phyloP scores from a whole-genome alignment of 2,888 invertebrate species.

The Hecatera dysodea region DNA sequence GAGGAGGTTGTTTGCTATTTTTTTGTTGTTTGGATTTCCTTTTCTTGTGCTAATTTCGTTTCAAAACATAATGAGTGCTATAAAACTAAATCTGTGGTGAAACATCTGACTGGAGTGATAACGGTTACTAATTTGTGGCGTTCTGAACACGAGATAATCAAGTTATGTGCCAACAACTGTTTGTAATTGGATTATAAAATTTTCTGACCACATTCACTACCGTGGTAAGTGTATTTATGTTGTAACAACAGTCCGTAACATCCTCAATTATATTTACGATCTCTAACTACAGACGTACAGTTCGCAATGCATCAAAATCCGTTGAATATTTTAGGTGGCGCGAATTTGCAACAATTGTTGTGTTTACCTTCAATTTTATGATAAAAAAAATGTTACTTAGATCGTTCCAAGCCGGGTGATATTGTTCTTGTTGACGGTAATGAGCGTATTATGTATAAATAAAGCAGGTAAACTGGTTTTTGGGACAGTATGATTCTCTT shows the following conservation, averaged over 20 bases:
- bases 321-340: conserved; percentile 8
- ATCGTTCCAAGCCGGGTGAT: conserved; percentile 51
- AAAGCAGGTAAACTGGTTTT: conserved; percentile 48
- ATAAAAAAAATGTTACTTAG: conserved; percentile 10
- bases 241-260: conserved; percentile 54
- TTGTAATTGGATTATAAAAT: conserved; percentile 67
- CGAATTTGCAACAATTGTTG: conserved; percentile 23
- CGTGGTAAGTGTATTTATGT: conserved; percentile 64
- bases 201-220: conserved; percentile 44
- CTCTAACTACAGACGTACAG: conserved; percentile 10
- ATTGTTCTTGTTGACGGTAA: conserved; percentile 15
- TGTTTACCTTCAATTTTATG: conserved; percentile 52
- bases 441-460: conserved; percentile 36
- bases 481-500: conserved; percentile 2
- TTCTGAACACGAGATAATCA: conserved; percentile 34
- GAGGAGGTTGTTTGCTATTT: conserved; percentile 55
- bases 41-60: conserved; percentile 61
- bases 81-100: conserved; percentile 46
- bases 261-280: conserved; percentile 53
- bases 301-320: conserved; percentile 18
- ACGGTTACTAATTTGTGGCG: conserved; percentile 42
- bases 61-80: conserved; percentile 58
- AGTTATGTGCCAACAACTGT: conserved; percentile 52
- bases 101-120: conserved; percentile 43
- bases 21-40: conserved; percentile 61